Conservation (phyloP, 2,797 vertebrate species). For the Peromyscus attwateri region DNA sequence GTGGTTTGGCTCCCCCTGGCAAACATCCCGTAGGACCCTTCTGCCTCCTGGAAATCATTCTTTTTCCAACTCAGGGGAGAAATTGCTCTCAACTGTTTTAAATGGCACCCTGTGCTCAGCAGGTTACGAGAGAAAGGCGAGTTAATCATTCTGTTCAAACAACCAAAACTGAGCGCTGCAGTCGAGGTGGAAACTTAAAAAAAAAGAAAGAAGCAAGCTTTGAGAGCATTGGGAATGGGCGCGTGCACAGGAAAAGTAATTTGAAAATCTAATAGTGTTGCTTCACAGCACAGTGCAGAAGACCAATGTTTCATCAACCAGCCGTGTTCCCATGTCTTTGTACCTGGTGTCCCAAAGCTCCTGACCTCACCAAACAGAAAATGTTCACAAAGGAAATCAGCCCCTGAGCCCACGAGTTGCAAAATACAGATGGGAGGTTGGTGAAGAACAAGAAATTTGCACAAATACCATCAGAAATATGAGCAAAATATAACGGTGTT, state of each 20-base stretch:
- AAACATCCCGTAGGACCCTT: not conserved
- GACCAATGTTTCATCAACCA: not conserved
- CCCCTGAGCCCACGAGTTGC: not conserved
- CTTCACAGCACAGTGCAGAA: not conserved
- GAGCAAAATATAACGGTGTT: not conserved
- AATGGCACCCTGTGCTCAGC: slow-evolving; percentile 49
- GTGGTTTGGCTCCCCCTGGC: not conserved
- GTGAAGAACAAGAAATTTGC: not conserved
- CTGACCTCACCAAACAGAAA: not conserved
- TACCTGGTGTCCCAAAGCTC: not conserved
- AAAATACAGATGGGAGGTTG: not conserved
- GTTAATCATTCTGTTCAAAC: slow-evolving; percentile 42
- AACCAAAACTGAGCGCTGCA: not conserved
- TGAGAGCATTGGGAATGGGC: not conserved
- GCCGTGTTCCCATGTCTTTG: not conserved
- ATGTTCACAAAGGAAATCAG: not conserved
- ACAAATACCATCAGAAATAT: not conserved
- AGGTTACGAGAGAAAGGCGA: slow-evolving; percentile 18
- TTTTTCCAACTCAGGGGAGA: slow-evolving; percentile 31
- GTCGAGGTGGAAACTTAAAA: not conserved
- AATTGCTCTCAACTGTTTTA: slow-evolving; percentile 44
- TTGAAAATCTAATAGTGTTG: not conserved
- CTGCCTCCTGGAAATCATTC: slow-evolving; percentile 63
- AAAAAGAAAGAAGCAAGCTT: not conserved
- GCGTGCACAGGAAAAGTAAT: not conserved